These are phyloP conservation scores for Umimayanthus chanpuru DNA, from an alignment of 92 coral and sea anemone genomes.

Conservation along the genomic window DNA sequence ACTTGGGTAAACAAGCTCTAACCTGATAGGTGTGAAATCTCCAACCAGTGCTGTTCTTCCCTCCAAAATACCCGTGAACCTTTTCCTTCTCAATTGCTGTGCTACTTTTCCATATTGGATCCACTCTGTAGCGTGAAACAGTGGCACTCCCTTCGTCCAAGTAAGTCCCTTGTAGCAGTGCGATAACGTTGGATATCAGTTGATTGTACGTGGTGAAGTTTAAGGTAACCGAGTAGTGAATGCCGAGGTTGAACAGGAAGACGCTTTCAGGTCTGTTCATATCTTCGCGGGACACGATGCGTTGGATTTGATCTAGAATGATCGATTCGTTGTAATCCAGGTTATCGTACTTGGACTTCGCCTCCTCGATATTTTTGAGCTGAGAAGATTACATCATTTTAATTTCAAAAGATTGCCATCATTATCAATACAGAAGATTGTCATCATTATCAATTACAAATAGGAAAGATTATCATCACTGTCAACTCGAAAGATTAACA, in stretches of 20 bases:
- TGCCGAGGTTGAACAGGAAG: slow-evolving; percentile 63
- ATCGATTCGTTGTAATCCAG: slow-evolving; percentile 53
- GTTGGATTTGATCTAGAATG: slow-evolving; percentile 46
- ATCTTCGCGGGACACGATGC: slow-evolving; percentile 44
- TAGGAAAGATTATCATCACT: too few relatives aligned
- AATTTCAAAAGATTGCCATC: too few relatives aligned
- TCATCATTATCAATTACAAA: too few relatives aligned
- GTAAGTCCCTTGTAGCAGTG: slow-evolving; percentile 25
- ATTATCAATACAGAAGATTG: too few relatives aligned
- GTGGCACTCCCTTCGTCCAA: not conserved
- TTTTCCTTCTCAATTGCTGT: slow-evolving; percentile 71
- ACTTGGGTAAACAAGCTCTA: not conserved
- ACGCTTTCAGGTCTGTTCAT: slow-evolving; percentile 53
- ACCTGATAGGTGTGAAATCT: slow-evolving; percentile 41
- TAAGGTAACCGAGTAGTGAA: slow-evolving; percentile 59
- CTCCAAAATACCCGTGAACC: slow-evolving; percentile 16
- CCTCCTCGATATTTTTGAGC: slow-evolving; percentile 48
- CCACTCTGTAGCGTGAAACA: slow-evolving; percentile 16
- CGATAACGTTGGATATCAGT: slow-evolving; percentile 50
- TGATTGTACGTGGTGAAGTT: slow-evolving; percentile 58
- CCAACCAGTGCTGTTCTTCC: slow-evolving; percentile 31
- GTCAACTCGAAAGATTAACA: too few relatives aligned
- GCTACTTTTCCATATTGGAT: slow-evolving; percentile 63
- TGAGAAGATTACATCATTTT: not conserved
- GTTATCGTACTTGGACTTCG: slow-evolving; percentile 57